Evolutionary conservation across 2,113 vertebrate genomes (phyloP).

Genomic region (Platichthys flesus): DNA sequence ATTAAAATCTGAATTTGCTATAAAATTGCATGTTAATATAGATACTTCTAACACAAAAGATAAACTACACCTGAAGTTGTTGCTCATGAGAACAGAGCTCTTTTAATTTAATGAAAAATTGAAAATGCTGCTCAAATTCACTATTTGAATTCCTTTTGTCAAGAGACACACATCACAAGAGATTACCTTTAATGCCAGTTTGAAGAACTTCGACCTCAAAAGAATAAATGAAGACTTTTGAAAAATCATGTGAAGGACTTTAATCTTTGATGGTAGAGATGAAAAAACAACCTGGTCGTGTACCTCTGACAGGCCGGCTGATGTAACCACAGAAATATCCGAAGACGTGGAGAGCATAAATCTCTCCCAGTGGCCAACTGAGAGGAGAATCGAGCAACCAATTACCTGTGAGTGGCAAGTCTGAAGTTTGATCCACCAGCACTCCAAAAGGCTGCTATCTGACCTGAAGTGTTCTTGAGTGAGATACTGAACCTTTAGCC

Average conservation of each 20-base stretch:
- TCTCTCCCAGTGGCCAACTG: background rate
- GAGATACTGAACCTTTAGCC: background rate
- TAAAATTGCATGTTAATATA: too few relatives aligned
- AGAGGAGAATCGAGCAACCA: background rate
- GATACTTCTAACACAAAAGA: too few relatives aligned
- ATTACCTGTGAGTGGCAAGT: too few relatives aligned
- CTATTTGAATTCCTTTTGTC: too few relatives aligned
- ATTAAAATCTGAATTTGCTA: too few relatives aligned
- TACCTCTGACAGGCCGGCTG: constrained; percentile 1
- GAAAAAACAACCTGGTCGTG: background rate
- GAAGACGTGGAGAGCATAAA: constrained; percentile 1
- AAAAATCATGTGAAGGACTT: background rate
- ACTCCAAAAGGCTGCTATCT: background rate
- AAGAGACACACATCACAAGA: background rate
- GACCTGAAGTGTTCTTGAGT: constrained; percentile 8
- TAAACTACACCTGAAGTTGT: too few relatives aligned
- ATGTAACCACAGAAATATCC: constrained; percentile 19
- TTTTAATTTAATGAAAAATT: too few relatives aligned
- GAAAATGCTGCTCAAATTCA: too few relatives aligned
- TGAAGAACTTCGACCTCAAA: background rate
- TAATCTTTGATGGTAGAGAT: constrained; percentile 29
- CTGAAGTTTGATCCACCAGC: background rate
- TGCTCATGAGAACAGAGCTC: too few relatives aligned
- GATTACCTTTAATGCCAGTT: background rate
- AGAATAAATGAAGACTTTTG: constrained; percentile 10